These are phyloP conservation scores for Tetramorium parvispinum DNA, from an alignment of 1,140 invertebrate genomes.

Conservation along the genomic window DNA sequence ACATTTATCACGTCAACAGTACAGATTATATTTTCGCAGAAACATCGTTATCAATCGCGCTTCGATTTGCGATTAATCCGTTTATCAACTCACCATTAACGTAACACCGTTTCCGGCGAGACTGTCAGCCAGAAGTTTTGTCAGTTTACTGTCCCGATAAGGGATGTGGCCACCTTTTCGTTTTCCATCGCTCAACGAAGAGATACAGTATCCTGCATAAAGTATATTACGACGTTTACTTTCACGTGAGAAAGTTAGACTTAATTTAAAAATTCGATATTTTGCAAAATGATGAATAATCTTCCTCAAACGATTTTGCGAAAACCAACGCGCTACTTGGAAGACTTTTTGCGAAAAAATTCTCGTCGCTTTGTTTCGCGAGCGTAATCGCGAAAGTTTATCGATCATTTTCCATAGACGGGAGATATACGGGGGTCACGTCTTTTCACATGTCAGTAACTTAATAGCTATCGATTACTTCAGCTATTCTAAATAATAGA, in stretches of 20 bases:
- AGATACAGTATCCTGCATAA: slow-evolving; percentile 95
- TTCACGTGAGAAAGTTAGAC: not conserved
- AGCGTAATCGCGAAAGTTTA: slow-evolving; percentile 43
- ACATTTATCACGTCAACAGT: not conserved
- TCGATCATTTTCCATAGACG: slow-evolving; percentile 37
- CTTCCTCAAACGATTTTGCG: not conserved
- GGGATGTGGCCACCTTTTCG: slow-evolving; percentile 95
- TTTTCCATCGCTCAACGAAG: slow-evolving; percentile 94
- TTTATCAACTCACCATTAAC: slow-evolving; percentile 90
- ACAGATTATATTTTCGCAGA: not conserved
- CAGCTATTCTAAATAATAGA: slow-evolving; percentile 56
- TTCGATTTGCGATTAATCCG: not conserved
- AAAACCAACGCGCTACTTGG: not conserved
- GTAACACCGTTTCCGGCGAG: slow-evolving; percentile 98
- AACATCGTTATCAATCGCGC: not conserved
- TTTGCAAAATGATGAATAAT: not conserved
- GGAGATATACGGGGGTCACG: not conserved
- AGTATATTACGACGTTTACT: not conserved
- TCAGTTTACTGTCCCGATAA: slow-evolving; percentile 97
- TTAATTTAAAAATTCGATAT: not conserved
- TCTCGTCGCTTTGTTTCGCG: not conserved
- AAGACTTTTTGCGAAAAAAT: slow-evolving; percentile 17
- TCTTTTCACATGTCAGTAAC: slow-evolving; percentile 59
- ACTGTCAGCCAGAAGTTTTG: slow-evolving; percentile 96
- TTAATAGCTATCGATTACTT: slow-evolving; percentile 57